Conservation (phyloP, 37 sponge, comb jelly and placozoan genomes). For the Axinella damicornis region DNA sequence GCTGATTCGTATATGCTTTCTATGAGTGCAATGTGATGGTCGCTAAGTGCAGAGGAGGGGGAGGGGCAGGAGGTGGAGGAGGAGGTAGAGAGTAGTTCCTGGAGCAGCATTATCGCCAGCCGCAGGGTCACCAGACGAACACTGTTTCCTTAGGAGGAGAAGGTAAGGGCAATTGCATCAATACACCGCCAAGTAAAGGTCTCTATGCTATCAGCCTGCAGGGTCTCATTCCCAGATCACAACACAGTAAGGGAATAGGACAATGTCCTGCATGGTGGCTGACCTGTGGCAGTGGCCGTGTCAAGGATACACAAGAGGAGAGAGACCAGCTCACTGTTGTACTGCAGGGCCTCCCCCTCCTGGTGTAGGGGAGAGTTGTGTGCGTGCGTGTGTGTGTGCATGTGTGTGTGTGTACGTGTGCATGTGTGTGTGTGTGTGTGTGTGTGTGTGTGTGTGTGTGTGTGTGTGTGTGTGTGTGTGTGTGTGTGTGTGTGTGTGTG, state of each 20-base stretch:
- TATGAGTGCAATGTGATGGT: slow-evolving; percentile 47
- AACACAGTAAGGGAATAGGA: too few species aligned
- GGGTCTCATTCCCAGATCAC: too few species aligned
- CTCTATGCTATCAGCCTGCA: background rate
- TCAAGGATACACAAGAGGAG: slow-evolving; percentile 45
- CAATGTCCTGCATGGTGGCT: background rate
- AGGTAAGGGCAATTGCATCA: background rate
- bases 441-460: too few species aligned
- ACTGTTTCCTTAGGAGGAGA: slow-evolving; percentile 15
- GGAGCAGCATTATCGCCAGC: slow-evolving; percentile 47
- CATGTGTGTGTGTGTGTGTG: too few species aligned
- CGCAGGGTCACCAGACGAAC: slow-evolving; percentile 62
- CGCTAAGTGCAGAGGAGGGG: slow-evolving; percentile 1
- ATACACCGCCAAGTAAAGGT: background rate
- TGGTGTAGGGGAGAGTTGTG: background rate
- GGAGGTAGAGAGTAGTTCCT: slow-evolving; percentile 7
- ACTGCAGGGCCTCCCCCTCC: slow-evolving; percentile 6
- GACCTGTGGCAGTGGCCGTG: slow-evolving; percentile 30
- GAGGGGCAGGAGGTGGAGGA: background rate
- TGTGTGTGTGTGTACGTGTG: too few species aligned
- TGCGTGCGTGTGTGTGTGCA: too few species aligned
- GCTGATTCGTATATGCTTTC: slow-evolving; percentile 55
- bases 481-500: too few species aligned
- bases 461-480: too few species aligned
- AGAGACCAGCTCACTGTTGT: slow-evolving; percentile 55